These are phyloP conservation scores for Drosophila bunnanda DNA, from an alignment of 2,888 invertebrate genomes.

Conservation along the genomic window DNA sequence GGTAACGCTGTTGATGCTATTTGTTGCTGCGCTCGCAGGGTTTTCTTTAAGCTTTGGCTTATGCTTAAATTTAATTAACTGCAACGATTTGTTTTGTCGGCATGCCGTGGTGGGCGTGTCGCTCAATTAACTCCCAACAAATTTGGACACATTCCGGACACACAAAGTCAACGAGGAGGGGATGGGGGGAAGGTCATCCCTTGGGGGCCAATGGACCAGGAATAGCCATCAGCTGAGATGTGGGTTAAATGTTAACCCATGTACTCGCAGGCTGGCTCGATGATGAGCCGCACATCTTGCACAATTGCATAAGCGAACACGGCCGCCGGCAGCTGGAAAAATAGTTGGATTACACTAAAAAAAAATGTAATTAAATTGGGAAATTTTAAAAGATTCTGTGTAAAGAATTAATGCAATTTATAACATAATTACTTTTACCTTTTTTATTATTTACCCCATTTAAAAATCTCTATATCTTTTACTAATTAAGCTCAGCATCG, in stretches of 20 bases:
- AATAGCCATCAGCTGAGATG: constrained; percentile 47
- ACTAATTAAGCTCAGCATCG: too few relatives aligned
- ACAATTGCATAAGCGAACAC: constrained; percentile 61
- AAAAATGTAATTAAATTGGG: background rate
- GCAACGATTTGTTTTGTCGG: constrained; percentile 36
- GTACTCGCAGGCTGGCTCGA: constrained; percentile 13
- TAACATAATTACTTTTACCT: background rate
- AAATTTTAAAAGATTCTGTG: background rate
- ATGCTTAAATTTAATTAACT: constrained; percentile 68
- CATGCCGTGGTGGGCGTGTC: constrained; percentile 56
- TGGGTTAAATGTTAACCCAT: constrained; percentile 54
- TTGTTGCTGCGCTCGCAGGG: constrained; percentile 32
- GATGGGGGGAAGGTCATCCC: constrained; percentile 59
- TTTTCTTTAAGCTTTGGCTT: background rate
- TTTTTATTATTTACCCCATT: background rate
- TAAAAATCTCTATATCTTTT: too few relatives aligned
- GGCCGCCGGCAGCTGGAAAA: constrained; percentile 26
- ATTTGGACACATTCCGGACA: constrained; percentile 49
- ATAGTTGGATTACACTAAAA: constrained; percentile 17
- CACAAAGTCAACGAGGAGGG: constrained; percentile 24
- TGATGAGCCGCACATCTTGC: constrained; percentile 43
- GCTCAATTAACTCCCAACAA: constrained; percentile 53
- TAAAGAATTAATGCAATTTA: background rate
- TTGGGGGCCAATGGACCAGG: constrained; percentile 45
- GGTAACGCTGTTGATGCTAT: constrained; percentile 48